Base-by-base conservation (phyloP, 1,140 invertebrate genomes). In the Drosophila yakuba region DNA sequence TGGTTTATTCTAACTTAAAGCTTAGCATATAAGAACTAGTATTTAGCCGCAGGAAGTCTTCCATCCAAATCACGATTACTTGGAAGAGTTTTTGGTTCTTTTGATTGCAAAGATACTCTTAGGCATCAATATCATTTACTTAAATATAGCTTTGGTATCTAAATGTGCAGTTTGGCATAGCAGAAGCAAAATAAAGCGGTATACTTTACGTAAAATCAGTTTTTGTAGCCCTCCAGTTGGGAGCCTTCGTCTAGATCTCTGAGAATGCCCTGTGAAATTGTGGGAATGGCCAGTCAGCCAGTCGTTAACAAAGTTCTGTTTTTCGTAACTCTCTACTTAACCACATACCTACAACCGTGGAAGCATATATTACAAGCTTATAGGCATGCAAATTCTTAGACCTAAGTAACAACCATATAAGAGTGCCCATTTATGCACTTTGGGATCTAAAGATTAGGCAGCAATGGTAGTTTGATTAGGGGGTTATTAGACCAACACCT, bases 201-300 rank as follows among this genome's bases (percentile, higher is more conserved):
- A 82, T 74, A 86, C 78, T 58, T 80, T 78, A 86, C 79, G 57
- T 38, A 45, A 71, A 64, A 61, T 52, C 59, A 60, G 41, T 73
- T 67, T 25, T 63, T 69, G 48, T 66, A 72, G 41, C 48, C 75
- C 43, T 86, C 76, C 61, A 67, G 56, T 23, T 41, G 56, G 41
- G 43, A 63, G 32, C 32, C 74, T 50, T 79, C 76, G 28, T 67
- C 38, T 59, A 67, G 51, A 66, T 90, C 86, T 58, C 86, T 74
- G 41, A 86, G 67, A 44, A 90, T 90, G 50, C 86, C 86, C 86
- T 90, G 82, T 58, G 54, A 78, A 75, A 50, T 67, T 57, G 20
- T 51, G 51, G 55, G 51, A 71, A 50, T 36, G 63, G 23, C 47
- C 39, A 58, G 51, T 58, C 50, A 47, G 57, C 51, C 51, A 71